Base-by-base conservation (phyloP, 92 coral and sea anemone genomes). In the Phenganax marumi region DNA sequence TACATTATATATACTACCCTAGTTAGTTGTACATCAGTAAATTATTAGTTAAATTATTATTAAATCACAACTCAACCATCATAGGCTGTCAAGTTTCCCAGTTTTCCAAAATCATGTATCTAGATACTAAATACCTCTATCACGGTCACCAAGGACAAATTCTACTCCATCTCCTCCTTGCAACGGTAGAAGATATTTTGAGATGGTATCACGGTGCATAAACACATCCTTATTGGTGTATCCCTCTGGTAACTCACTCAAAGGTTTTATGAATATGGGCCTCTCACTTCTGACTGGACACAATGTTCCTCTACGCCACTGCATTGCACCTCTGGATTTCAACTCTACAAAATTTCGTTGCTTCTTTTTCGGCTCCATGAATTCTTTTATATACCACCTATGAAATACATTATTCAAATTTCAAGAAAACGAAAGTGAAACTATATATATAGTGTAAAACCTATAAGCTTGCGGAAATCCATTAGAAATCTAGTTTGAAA, bases 141-240 rank as follows among this genome's bases (percentile, higher is more conserved):
- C 84, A 8, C 73, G 14, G 73, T 75, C 43, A 6, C 85, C 85
- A 11, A 81, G 78, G 47, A 81, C 64, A 81, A 81, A 81, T 18
- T 81, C 85, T 47, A 81, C 64, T 56, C 8, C 23, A 26, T 81
- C 85, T 7, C 85, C 85, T 10, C 22, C 60, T 33, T 68, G 23
- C 49, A 81, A 21, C 1, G 85, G 78, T 16, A 81, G 46, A 5
- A 81, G 61, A 52, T 22, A 66, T 21, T 33, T 25, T 4, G 78
- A 66, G 14, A 81, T 50, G 19, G 12, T 69, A 26, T 66, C 78
- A 66, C 80, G 55, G 13, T 52, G 62, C 85, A 81, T 66, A 6
- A 10, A 68, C 9, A 81, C 85, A 57, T 81, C 85, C 17, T 81
- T 81, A 25, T 66, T 25, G 12, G 4, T 81, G 51, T 66, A 81